Base-by-base conservation (phyloP, 2,888 invertebrate genomes). In the Eremobia ochroleuca region DNA sequence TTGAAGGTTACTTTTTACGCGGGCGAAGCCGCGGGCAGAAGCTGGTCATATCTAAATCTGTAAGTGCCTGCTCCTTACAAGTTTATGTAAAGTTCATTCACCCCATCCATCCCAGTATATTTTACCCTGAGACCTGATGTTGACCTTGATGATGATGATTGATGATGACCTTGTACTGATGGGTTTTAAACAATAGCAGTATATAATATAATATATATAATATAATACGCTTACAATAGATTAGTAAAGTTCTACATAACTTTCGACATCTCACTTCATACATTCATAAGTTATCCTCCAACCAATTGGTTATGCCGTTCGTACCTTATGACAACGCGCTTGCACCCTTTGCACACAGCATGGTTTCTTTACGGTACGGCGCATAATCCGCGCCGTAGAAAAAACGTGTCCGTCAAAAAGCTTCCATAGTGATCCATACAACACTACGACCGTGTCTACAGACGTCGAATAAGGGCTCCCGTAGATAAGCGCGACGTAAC, bases 251-350 rank as follows among this genome's bases (percentile, higher is more conserved):
- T 59, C 37, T 21, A n/a, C n/a, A n/a, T n/a, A 68, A 78, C 52
- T 79, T 84, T 69, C 18, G 31, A 43, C 43, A 64, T 78, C 52
- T 83, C 21, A 83, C 43, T 83, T 59, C 62, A 62, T 15, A 64
- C 31, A 68, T 71, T 71, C 52, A 66, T 55, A 82, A 62, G 49
- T 43, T 61, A 65, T 52, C 9, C 59, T 65, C 28, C 21, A 66
- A 70, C 58, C 49, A 28, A 58, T 66, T 61, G 37, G 9, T 2
- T 69, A 31, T 28, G 62, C 37, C 9, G n/a, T 70, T 67, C n/a
- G 25, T 21, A 58, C 18, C 13, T 28, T 21, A 59, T 25, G 15
- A 46, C 28, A 21, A 81, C 3, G 21, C 28, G 31, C 58, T 25
- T 11, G 52, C 43, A 9, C 52, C 3, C 25, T 52, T 52, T 52